Percentiles rank a stretch among this genome's conserved stretches.
These are phyloP conservation scores for Cotesia glomerata DNA, from an alignment of 1,140 invertebrate genomes.

Conservation along the genomic window DNA sequence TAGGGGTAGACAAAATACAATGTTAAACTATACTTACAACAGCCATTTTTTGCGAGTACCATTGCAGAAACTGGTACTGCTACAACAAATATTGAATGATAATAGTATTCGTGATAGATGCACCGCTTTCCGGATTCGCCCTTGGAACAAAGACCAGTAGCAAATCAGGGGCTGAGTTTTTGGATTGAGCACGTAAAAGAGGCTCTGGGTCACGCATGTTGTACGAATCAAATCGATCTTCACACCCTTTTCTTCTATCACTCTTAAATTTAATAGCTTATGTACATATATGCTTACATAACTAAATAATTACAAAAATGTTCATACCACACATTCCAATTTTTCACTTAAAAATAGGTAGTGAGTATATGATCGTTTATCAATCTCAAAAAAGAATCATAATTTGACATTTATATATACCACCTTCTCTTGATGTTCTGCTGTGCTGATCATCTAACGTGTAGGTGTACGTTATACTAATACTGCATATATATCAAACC, in stretches of 20 bases:
- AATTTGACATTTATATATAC: neutral
- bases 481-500: neutral
- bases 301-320: too few species aligned
- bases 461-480: neutral
- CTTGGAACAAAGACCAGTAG: neutral
- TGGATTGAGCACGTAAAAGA: neutral
- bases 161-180: neutral
- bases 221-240: slow-evolving; percentile 47
- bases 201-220: neutral
- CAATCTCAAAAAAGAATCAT: too few species aligned
- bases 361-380: too few species aligned
- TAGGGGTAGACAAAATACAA: neutral
- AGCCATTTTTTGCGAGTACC: slow-evolving; percentile 23
- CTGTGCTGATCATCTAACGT: neutral
- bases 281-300: too few species aligned
- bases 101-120: slow-evolving; percentile 1
- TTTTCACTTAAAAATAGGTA: too few species aligned
- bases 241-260: neutral
- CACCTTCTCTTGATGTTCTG: neutral
- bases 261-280: neutral
- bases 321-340: too few species aligned
- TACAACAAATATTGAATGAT: slow-evolving; percentile 1
- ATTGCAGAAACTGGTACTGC: slow-evolving; percentile 22
- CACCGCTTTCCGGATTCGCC: neutral
- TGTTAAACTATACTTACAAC: neutral